Evolutionary conservation across 1,140 invertebrate species (phyloP).

Genomic region (Melipona quadrifasciata): DNA sequence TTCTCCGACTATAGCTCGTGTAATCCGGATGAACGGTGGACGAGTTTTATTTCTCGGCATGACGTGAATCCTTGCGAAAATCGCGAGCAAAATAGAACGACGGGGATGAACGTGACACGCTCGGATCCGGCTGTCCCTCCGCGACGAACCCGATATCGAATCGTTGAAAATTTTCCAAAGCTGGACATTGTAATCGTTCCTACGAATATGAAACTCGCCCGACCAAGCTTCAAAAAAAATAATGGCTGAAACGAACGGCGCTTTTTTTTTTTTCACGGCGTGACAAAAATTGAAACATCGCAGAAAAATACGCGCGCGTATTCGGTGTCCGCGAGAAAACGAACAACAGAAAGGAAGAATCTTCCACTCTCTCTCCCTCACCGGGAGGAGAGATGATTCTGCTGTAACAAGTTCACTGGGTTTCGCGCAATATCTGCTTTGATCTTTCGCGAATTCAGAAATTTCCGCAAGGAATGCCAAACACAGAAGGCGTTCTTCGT

Average conservation of each 20-base stretch:
- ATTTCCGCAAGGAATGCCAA: neutral
- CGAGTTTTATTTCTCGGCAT: slow-evolving; percentile 56
- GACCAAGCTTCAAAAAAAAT: slow-evolving; percentile 3
- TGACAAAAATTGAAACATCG: neutral
- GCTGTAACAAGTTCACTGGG: neutral
- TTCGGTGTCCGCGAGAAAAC: neutral
- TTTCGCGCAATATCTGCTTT: slow-evolving; percentile 8
- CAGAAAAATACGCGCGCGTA: neutral
- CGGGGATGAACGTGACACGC: slow-evolving; percentile 43
- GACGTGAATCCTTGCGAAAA: slow-evolving; percentile 49
- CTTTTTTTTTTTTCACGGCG: too few relatives aligned
- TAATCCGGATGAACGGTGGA: slow-evolving; percentile 56
- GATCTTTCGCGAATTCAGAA: neutral
- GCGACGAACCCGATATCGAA: slow-evolving; percentile 47
- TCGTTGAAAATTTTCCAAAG: slow-evolving; percentile 34
- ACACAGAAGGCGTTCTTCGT: neutral
- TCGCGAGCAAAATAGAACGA: slow-evolving; percentile 45
- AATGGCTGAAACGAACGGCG: slow-evolving; percentile 11
- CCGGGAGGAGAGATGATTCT: neutral
- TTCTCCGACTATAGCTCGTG: slow-evolving; percentile 29
- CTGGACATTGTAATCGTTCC: slow-evolving; percentile 37
- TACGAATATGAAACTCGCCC: slow-evolving; percentile 14
- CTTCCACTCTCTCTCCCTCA: neutral
- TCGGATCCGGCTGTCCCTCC: slow-evolving; percentile 32
- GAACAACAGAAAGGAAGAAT: neutral